These are phyloP conservation scores for Rhinichthys osculus DNA, from an alignment of 2,797 vertebrate species.

Conservation along the genomic window DNA sequence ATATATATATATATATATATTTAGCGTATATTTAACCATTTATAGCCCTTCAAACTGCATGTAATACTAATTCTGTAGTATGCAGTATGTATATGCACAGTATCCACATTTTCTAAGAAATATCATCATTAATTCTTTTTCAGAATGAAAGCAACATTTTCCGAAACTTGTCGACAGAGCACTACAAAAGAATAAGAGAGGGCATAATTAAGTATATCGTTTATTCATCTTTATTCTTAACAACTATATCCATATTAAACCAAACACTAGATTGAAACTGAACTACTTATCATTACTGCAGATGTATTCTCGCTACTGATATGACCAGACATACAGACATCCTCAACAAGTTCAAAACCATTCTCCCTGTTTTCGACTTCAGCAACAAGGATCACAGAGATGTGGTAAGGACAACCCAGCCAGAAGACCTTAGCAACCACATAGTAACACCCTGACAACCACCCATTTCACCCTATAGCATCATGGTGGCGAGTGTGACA, in stretches of 20 bases:
- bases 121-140: constrained; percentile 48
- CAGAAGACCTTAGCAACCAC: background rate
- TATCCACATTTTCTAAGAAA: background rate
- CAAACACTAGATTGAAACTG: background rate
- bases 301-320: constrained; percentile 83
- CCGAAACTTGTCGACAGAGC: constrained; percentile 78
- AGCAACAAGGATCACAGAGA: constrained; percentile 79
- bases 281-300: constrained; percentile 55
- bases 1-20: background rate
- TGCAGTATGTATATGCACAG: background rate
- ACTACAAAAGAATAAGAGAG: constrained; percentile 81
- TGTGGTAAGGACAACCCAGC: constrained; percentile 67
- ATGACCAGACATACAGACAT: constrained; percentile 83
- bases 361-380: constrained; percentile 79
- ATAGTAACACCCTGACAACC: background rate
- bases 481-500: background rate
- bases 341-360: constrained; percentile 79
- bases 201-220: constrained; percentile 80
- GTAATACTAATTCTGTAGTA: background rate
- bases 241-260: background rate
- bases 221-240: background rate
- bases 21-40: background rate
- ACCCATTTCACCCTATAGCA: background rate
- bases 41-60: too few species aligned
- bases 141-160: constrained; percentile 83